Percentiles rank a stretch among this genome's conserved stretches.
Conservation (phyloP, 2,797 vertebrate genomes). For the Sebastes baramenuke region DNA sequence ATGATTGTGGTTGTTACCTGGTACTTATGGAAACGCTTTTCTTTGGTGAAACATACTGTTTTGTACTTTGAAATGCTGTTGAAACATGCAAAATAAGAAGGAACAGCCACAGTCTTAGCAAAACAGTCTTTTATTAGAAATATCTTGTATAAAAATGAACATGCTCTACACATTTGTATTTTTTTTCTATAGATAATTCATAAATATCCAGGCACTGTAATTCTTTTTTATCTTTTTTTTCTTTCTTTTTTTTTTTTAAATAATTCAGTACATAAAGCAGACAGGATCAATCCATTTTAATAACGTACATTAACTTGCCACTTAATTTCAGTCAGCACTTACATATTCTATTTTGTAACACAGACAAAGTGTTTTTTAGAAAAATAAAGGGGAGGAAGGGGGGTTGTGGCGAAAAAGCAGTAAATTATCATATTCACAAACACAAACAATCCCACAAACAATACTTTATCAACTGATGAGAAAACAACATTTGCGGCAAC, state of each 20-base stretch:
- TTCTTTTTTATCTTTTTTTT: constrained; percentile 80
- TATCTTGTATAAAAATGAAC: constrained; percentile 96
- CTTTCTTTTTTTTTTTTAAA: constrained; percentile 75
- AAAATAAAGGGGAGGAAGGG: constrained; percentile 54
- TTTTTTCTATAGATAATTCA: constrained; percentile 84
- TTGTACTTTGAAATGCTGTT: not conserved
- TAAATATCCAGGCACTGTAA: constrained; percentile 99
- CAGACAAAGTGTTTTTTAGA: constrained; percentile 78
- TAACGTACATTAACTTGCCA: constrained; percentile 93
- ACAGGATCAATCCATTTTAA: constrained; percentile 89
- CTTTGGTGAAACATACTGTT: not conserved
- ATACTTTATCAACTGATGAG: constrained; percentile 79
- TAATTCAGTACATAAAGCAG: constrained; percentile 90
- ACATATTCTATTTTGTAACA: constrained; percentile 90
- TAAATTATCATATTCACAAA: constrained; percentile 78
- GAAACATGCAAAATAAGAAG: not conserved
- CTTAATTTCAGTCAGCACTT: constrained; percentile 91
- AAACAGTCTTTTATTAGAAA: constrained; percentile 98
- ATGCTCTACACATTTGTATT: constrained; percentile 90
- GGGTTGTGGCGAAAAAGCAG: constrained; percentile 51
- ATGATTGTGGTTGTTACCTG: not conserved
- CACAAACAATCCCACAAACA: constrained; percentile 88
- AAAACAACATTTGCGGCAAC: constrained; percentile 74
- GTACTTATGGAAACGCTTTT: not conserved
- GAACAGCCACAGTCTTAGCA: constrained; percentile 74